A percentile compares a stretch with the other conserved stretches of the same genome.
These are phyloP conservation scores for Rugalucina vietnamica DNA, from an alignment of 2,888 invertebrate species.

Conservation along the genomic window DNA sequence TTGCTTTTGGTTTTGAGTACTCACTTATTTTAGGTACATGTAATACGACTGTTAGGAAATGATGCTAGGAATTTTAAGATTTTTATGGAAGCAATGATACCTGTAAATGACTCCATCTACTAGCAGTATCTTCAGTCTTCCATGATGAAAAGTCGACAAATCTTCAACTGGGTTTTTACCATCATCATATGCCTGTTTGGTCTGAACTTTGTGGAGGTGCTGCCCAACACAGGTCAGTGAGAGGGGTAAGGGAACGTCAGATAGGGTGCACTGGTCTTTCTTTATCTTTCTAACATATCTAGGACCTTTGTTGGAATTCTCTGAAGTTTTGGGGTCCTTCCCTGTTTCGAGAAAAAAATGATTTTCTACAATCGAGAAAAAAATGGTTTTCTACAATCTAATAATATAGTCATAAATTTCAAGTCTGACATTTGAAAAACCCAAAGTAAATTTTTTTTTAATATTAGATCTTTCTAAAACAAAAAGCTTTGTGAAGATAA, in stretches of 20 bases:
- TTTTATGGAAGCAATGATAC: conserved; percentile 60
- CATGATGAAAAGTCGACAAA: conserved; percentile 68
- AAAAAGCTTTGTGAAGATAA: no score
- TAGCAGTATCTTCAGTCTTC: conserved; percentile 76
- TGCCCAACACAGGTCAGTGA: conserved; percentile 77
- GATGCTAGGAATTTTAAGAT: conserved; percentile 31
- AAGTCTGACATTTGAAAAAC: no score
- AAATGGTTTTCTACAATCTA: no score
- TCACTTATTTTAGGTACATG: background rate
- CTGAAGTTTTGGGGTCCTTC: no score
- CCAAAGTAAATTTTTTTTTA: no score
- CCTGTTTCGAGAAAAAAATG: no score
- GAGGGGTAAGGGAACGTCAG: conserved; percentile 68
- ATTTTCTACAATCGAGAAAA: no score
- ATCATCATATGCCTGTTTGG: conserved; percentile 56
- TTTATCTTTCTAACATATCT: conserved; percentile 29
- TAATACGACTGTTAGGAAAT: background rate
- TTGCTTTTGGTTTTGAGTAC: background rate
- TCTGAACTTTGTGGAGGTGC: conserved; percentile 75
- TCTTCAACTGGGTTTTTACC: conserved; percentile 63
- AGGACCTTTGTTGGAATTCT: no score
- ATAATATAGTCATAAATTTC: no score
- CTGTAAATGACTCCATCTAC: conserved; percentile 79
- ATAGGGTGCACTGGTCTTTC: conserved; percentile 57
- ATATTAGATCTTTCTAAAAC: no score